Percentiles rank a stretch among this genome's conserved stretches.
Conservation (phyloP, 2,113 vertebrate genomes). For the Mola mola region DNA sequence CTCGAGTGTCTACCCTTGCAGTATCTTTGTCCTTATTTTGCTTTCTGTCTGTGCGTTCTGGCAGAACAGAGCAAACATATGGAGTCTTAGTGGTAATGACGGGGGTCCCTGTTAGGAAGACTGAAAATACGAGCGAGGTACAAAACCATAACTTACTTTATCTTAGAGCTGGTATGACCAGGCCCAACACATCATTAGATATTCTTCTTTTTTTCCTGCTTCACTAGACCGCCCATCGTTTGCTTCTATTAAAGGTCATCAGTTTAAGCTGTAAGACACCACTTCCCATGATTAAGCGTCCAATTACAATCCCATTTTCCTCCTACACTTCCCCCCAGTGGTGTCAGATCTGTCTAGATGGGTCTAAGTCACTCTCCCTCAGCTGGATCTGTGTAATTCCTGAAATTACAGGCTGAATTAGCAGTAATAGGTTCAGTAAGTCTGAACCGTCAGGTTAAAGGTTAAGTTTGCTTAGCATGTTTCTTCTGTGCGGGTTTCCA, state of each 20-base stretch:
- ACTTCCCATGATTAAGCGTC: conserved; percentile 71
- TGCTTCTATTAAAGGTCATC: conserved; percentile 52
- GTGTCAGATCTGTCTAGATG: conserved; percentile 13
- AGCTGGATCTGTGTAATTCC: background rate
- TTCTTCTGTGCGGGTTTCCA: too few species aligned
- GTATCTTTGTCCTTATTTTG: conserved; percentile 4
- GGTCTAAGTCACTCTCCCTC: background rate
- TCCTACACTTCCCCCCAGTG: conserved; percentile 30
- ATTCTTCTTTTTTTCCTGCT: conserved; percentile 10
- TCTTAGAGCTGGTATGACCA: background rate
- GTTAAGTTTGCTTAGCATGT: background rate
- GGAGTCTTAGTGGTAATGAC: conserved; percentile 31
- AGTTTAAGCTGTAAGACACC: conserved; percentile 51
- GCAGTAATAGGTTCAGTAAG: background rate
- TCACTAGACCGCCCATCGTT: conserved; percentile 12
- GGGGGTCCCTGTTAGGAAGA: conserved; percentile 18
- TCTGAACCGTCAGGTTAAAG: background rate
- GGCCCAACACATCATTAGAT: conserved; percentile 5
- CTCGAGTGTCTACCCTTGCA: background rate
- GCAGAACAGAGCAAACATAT: conserved; percentile 11
- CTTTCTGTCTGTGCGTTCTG: conserved; percentile 2
- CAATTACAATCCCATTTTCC: conserved; percentile 58
- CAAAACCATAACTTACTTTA: background rate
- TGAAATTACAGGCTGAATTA: conserved; percentile 1
- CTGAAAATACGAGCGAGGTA: background rate